phyloP scores from a whole-genome alignment of 2,888 invertebrate genomes.

The Trimorus sp. region DNA sequence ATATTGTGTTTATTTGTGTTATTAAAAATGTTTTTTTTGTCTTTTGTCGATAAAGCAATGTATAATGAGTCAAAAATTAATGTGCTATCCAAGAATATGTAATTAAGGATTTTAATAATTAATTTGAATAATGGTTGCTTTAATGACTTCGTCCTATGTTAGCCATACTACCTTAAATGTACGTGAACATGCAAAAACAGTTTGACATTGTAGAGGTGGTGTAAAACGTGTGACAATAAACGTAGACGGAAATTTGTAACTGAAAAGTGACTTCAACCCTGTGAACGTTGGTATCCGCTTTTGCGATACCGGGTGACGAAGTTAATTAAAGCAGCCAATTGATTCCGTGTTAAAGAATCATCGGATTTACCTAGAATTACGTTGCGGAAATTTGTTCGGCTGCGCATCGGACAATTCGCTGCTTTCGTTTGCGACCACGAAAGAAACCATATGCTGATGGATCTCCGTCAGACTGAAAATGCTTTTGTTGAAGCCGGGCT shows the following conservation, averaged over 20 bases:
- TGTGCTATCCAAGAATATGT: too few relatives aligned
- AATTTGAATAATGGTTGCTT: too few relatives aligned
- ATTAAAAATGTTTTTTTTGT: too few relatives aligned
- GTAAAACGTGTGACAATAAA: conserved; percentile 22
- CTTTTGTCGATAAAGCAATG: too few relatives aligned
- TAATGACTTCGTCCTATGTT: too few relatives aligned
- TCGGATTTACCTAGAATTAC: conserved; percentile 75
- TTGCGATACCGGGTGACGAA: conserved; percentile 52
- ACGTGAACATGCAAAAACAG: conserved; percentile 27
- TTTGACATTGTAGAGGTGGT: conserved; percentile 13
- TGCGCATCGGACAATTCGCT: conserved; percentile 73
- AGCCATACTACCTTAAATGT: too few relatives aligned
- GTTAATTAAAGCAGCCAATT: conserved; percentile 57
- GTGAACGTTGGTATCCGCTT: conserved; percentile 40
- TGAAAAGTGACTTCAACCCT: conserved; percentile 41
- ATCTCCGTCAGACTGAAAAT: conserved; percentile 76
- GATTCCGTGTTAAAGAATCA: conserved; percentile 62
- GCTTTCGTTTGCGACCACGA: conserved; percentile 75
- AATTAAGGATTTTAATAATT: too few relatives aligned
- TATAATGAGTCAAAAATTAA: too few relatives aligned
- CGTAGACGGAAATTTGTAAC: conserved; percentile 16
- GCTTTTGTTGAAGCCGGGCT: conserved; percentile 60
- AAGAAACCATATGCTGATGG: conserved; percentile 75
- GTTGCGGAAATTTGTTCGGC: conserved; percentile 74
- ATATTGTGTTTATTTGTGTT: too few relatives aligned